These are phyloP conservation scores for Zaprionus taronus DNA, from an alignment of 1,140 invertebrate genomes.

Conservation along the genomic window DNA sequence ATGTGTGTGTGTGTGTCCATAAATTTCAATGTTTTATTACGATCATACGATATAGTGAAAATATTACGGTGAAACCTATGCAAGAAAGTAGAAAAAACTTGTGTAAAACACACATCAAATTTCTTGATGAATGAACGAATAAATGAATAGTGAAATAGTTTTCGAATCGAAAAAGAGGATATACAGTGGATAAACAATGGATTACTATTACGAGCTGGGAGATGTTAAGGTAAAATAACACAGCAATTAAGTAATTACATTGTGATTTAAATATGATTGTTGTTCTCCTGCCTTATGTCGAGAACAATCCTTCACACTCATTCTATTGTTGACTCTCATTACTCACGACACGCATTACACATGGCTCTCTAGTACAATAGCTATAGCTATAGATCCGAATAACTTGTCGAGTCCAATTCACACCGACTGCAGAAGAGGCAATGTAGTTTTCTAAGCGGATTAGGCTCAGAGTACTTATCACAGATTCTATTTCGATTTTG, in stretches of 20 bases:
- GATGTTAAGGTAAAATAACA: conserved; percentile 64
- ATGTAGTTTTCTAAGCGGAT: background rate
- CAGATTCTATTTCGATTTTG: background rate
- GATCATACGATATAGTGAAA: conserved; percentile 64
- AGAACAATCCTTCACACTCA: background rate
- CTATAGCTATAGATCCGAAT: background rate
- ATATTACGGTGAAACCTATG: conserved; percentile 68
- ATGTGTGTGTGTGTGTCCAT: conserved; percentile 44
- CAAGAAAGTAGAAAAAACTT: conserved; percentile 38
- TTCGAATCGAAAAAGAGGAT: conserved; percentile 41
- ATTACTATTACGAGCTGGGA: conserved; percentile 68
- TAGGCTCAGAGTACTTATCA: background rate
- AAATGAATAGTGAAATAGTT: conserved; percentile 19
- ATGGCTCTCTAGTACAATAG: background rate
- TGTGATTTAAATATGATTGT: background rate
- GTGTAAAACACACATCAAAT: conserved; percentile 53
- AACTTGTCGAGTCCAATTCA: background rate
- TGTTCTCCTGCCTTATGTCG: background rate
- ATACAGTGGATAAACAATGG: conserved; percentile 51
- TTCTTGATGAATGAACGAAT: conserved; percentile 15
- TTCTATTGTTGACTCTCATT: background rate
- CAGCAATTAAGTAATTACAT: conserved; percentile 1
- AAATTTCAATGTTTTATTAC: conserved; percentile 72
- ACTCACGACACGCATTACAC: background rate
- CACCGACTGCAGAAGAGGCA: background rate